Evolutionary conservation across 2,797 vertebrate species (phyloP).

Genomic region (Girardinus metallicus): DNA sequence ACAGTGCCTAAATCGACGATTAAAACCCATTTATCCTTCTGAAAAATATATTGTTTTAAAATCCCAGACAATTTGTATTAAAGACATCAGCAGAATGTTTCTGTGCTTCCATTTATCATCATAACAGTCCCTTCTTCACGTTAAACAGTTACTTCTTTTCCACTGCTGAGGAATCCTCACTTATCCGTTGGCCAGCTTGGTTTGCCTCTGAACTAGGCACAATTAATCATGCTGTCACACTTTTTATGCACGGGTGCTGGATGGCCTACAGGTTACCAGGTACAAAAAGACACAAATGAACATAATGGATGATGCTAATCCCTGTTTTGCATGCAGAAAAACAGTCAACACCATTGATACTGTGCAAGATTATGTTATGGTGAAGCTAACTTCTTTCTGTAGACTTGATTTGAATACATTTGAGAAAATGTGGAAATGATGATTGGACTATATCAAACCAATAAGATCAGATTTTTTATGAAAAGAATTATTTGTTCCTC

Average conservation of each 20-base stretch:
- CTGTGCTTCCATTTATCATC: conserved; percentile 64
- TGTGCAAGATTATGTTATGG: background rate
- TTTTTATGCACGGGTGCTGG: conserved; percentile 41
- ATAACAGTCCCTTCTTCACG: conserved; percentile 49
- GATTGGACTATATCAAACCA: too few relatives aligned
- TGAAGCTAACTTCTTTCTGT: background rate
- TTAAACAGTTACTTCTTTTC: conserved; percentile 51
- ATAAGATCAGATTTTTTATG: too few relatives aligned
- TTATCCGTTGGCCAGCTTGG: conserved; percentile 57
- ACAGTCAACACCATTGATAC: conserved; percentile 21
- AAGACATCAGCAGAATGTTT: conserved; percentile 64
- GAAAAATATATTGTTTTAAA: conserved; percentile 59
- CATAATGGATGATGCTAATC: conserved; percentile 36
- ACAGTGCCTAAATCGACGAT: conserved; percentile 50
- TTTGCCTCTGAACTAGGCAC: conserved; percentile 51
- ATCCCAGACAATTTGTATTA: conserved; percentile 53
- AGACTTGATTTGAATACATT: too few relatives aligned
- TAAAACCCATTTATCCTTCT: conserved; percentile 48
- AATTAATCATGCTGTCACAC: conserved; percentile 75
- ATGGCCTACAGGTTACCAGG: conserved; percentile 42
- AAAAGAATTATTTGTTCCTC: too few relatives aligned
- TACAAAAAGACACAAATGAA: conserved; percentile 52
- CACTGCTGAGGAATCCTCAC: conserved; percentile 38
- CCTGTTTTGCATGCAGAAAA: conserved; percentile 32
- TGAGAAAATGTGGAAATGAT: too few relatives aligned